Evolutionary conservation across 92 coral and sea anemone species (phyloP).

Genomic region (Zoanthus sansibaricus): DNA sequence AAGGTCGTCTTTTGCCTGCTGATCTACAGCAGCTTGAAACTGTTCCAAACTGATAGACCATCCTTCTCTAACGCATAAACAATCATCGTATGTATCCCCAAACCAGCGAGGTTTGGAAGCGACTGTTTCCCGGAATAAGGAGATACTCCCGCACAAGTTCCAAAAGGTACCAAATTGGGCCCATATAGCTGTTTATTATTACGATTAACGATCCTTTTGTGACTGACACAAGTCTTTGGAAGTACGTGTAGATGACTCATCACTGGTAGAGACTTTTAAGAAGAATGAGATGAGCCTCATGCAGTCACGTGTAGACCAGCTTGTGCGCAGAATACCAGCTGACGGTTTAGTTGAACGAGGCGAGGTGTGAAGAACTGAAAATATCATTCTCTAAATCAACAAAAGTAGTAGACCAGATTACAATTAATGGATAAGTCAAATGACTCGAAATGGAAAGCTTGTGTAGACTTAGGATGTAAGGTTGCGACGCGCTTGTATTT

Average conservation of each 20-base stretch:
- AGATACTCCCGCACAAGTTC: constrained; percentile 32
- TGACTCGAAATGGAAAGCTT: no score
- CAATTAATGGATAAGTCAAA: no score
- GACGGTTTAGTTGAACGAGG: constrained; percentile 33
- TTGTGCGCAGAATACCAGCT: constrained; percentile 20
- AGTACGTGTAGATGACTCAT: constrained; percentile 3
- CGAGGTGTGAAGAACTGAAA: constrained; percentile 22
- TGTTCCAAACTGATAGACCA: constrained; percentile 22
- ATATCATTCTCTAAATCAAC: neutral
- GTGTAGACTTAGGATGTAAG: no score
- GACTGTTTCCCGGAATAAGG: constrained; percentile 23
- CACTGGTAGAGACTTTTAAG: constrained; percentile 17
- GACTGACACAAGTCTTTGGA: constrained; percentile 13
- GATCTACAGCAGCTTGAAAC: neutral
- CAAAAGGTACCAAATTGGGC: neutral
- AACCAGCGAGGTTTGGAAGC: neutral
- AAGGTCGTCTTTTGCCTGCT: neutral
- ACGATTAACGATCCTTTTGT: constrained; percentile 1
- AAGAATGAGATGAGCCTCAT: constrained; percentile 34
- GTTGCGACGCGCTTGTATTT: no score
- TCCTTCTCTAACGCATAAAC: constrained; percentile 20
- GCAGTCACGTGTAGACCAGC: constrained; percentile 35
- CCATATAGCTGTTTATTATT: constrained; percentile 32
- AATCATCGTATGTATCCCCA: neutral
- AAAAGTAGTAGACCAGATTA: neutral